Percentiles rank a stretch among this genome's conserved stretches.
These are phyloP conservation scores for Echinops telfairi DNA, from an alignment of 2,113 vertebrate species.

Conservation along the genomic window DNA sequence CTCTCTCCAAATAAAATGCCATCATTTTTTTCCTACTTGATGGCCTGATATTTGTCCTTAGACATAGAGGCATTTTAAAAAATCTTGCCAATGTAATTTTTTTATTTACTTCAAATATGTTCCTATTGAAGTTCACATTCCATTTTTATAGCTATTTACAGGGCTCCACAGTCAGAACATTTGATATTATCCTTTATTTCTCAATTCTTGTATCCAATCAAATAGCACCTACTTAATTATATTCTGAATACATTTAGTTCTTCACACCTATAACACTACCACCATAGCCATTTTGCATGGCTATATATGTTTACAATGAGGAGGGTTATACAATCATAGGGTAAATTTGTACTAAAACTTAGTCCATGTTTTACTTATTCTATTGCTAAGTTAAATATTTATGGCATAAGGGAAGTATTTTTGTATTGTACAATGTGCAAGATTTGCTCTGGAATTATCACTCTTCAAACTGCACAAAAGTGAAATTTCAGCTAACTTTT, in stretches of 20 bases:
- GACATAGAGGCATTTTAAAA: background rate
- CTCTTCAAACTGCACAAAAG: too few species aligned
- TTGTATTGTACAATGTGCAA: too few species aligned
- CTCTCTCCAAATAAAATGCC: background rate
- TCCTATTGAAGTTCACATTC: background rate
- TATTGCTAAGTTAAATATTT: too few species aligned
- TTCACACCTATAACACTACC: background rate
- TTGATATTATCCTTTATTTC: background rate
- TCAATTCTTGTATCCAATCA: background rate
- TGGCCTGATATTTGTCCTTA: background rate
- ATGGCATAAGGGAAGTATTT: too few species aligned
- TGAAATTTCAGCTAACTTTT: too few species aligned
- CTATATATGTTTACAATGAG: background rate
- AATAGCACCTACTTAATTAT: background rate
- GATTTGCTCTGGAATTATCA: too few species aligned
- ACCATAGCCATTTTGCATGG: background rate
- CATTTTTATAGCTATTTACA: slow-evolving; percentile 1
- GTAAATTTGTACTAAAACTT: too few species aligned
- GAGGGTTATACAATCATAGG: too few species aligned
- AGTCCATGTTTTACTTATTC: too few species aligned
- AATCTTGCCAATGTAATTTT: background rate
- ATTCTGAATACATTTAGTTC: background rate
- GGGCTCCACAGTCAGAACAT: background rate
- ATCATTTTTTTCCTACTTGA: background rate
- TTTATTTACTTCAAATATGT: background rate